A percentile compares a stretch with the other conserved stretches of the same genome.
Evolutionary conservation across 2,888 invertebrate species (phyloP).

Genomic region (Merodon equestris): DNA sequence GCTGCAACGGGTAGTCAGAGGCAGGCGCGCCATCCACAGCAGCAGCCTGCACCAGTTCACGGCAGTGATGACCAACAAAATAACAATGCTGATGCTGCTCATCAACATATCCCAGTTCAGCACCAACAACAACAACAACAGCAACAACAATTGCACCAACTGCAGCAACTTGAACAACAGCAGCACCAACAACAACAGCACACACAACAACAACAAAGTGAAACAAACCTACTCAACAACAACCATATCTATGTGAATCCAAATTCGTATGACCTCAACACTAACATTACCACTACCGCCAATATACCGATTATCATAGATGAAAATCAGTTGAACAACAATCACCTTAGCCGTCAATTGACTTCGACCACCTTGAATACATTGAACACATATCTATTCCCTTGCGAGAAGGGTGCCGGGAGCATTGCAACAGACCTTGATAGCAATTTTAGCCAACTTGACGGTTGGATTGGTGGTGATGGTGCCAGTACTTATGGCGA

Average conservation of each 20-base stretch:
- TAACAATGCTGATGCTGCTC: slow-evolving; percentile 55
- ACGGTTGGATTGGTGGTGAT: slow-evolving; percentile 72
- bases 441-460: slow-evolving; percentile 77
- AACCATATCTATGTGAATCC: slow-evolving; percentile 78
- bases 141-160: slow-evolving; percentile 41
- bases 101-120: slow-evolving; percentile 63
- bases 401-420: slow-evolving; percentile 74
- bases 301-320: slow-evolving; percentile 69
- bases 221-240: slow-evolving; percentile 72
- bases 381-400: slow-evolving; percentile 78
- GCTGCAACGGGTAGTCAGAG: slow-evolving; percentile 59
- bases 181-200: slow-evolving; percentile 31
- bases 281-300: slow-evolving; percentile 72
- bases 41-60: slow-evolving; percentile 50
- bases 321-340: slow-evolving; percentile 71
- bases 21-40: slow-evolving; percentile 66
- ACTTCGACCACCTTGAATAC: slow-evolving; percentile 77
- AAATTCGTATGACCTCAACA: slow-evolving; percentile 76
- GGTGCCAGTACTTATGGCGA: slow-evolving; percentile 40
- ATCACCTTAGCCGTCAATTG: slow-evolving; percentile 71
- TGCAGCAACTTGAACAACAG: slow-evolving; percentile 7
- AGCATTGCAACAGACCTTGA: slow-evolving; percentile 76
- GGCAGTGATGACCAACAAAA: slow-evolving; percentile 59
- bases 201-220: slow-evolving; percentile 68
- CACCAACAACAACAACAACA: slow-evolving; percentile 61